Conservation (phyloP, 2,797 vertebrate species). For the Furcifer pardalis region DNA sequence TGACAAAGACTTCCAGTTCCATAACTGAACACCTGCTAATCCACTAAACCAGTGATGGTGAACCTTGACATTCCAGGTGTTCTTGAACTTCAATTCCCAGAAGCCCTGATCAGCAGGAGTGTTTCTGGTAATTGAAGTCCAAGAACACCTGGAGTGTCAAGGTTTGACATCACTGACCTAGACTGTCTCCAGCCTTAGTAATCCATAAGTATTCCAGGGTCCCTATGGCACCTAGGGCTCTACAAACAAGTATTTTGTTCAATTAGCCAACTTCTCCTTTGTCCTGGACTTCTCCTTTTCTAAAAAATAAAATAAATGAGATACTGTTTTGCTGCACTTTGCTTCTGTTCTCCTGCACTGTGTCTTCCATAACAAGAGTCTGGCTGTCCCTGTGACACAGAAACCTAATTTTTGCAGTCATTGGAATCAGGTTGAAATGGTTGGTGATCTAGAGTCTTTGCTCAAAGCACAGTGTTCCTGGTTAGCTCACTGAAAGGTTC, state of each 20-base stretch:
- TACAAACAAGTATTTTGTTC: background rate
- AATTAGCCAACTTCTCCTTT: background rate
- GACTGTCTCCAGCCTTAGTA: background rate
- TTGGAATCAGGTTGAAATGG: background rate
- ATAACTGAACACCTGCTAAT: background rate
- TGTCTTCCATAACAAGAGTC: background rate
- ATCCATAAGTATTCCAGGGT: background rate
- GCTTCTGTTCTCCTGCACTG: background rate
- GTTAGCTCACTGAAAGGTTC: background rate
- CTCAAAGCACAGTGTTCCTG: background rate
- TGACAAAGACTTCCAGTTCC: background rate
- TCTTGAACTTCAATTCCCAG: no score
- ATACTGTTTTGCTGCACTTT: background rate
- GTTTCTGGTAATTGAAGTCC: no score
- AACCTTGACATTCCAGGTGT: no score
- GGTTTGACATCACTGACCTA: no score
- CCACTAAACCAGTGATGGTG: no score
- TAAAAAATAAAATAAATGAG: no score
- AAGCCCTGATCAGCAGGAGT: no score
- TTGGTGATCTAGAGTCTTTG: background rate
- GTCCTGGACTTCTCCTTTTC: background rate
- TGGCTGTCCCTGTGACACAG: no score
- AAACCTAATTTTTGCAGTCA: background rate
- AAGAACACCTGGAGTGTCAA: no score
- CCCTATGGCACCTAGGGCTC: background rate